Percentiles rank a stretch among this genome's conserved stretches.
These are phyloP conservation scores for Cisticola juncidis DNA, from an alignment of 2,113 vertebrate genomes.

Conservation along the genomic window DNA sequence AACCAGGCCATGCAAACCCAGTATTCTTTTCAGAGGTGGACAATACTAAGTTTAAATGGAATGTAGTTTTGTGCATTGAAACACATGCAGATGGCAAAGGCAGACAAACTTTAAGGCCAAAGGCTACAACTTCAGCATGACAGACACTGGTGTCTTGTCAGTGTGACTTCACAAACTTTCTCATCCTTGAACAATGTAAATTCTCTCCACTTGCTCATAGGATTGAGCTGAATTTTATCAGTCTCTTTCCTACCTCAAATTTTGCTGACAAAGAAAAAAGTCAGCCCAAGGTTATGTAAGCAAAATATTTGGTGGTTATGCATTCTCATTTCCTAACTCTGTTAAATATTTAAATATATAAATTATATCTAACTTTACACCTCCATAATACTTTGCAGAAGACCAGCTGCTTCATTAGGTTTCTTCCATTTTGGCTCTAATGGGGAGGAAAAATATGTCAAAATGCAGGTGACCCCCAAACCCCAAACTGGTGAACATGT, in stretches of 20 bases:
- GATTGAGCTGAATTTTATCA: neutral
- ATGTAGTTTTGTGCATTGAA: neutral
- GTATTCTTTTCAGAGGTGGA: neutral
- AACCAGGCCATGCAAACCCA: neutral
- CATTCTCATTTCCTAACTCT: neutral
- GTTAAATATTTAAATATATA: neutral
- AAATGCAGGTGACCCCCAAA: neutral
- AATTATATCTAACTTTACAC: neutral
- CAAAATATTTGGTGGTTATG: neutral
- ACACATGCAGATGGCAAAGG: neutral
- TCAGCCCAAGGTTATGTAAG: neutral
- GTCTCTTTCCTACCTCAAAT: neutral
- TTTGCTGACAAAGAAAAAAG: neutral
- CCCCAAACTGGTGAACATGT: neutral
- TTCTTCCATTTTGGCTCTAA: neutral
- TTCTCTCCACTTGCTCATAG: neutral
- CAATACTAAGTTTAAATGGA: neutral
- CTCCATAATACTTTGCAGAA: neutral
- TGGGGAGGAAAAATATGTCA: neutral
- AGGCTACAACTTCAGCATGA: neutral
- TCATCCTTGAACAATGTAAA: neutral
- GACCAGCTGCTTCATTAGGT: neutral
- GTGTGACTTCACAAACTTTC: neutral
- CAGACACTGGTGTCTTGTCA: neutral
- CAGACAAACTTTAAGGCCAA: neutral